phyloP scores from a whole-genome alignment of 1,140 invertebrate genomes.

The Drosophila eugracilis region DNA sequence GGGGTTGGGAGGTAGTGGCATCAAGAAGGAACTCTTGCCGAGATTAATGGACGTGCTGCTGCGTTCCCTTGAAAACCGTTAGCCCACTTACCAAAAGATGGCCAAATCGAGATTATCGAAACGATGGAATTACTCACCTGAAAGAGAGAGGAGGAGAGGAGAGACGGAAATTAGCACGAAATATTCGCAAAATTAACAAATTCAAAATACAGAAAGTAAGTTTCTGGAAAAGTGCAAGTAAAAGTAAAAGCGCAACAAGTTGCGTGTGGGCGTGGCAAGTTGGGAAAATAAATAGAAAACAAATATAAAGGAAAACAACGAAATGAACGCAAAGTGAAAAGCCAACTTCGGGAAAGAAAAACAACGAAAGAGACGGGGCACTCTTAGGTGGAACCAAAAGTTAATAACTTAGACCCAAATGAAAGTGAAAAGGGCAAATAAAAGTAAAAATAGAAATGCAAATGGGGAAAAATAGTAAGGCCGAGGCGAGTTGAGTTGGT shows the following conservation, averaged over 20 bases:
- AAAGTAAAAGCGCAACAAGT: conserved; percentile 60
- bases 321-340: conserved; percentile 37
- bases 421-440: conserved; percentile 70
- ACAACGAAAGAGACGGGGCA: conserved; percentile 22
- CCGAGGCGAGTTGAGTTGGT: conserved; percentile 16
- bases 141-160: conserved; percentile 27
- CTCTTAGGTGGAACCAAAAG: conserved; percentile 36
- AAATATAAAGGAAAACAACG: conserved; percentile 14
- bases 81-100: conserved; percentile 47
- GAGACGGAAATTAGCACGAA: conserved; percentile 27
- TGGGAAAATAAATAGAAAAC: conserved; percentile 7
- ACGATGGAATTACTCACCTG: conserved; percentile 40
- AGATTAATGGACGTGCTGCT: conserved; percentile 30
- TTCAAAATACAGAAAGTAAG: conserved; percentile 26
- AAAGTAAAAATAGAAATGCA: conserved; percentile 52
- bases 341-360: conserved; percentile 30
- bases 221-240: not conserved
- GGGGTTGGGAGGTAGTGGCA: not conserved
- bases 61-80: conserved; percentile 26
- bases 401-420: conserved; percentile 62
- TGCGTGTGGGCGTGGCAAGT: conserved; percentile 43
- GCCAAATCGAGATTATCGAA: conserved; percentile 16
- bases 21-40: conserved; percentile 21
- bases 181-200: conserved; percentile 15
- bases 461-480: conserved; percentile 31